Evolutionary conservation across 2,797 vertebrate genomes (phyloP).

Genomic region (Loriculus beryllinus): DNA sequence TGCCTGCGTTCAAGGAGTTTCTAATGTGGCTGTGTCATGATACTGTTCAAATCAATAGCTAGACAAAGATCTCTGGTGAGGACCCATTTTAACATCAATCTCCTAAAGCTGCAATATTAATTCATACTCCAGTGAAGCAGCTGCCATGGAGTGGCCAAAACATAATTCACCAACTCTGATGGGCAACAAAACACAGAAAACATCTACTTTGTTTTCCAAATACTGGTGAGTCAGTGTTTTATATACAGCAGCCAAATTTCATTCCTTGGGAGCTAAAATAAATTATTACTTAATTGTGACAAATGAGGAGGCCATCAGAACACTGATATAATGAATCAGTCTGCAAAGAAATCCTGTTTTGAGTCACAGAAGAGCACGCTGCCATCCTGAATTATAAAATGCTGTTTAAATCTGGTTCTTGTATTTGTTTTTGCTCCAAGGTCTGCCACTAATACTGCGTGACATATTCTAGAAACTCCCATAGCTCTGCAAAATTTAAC

Average conservation of each 20-base stretch:
- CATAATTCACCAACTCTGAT: constrained; percentile 2
- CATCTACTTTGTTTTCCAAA: constrained; percentile 58
- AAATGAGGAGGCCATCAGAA: constrained; percentile 16
- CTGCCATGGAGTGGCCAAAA: constrained; percentile 36
- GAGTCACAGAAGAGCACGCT: neutral
- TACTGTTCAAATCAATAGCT: neutral
- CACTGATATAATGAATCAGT: neutral
- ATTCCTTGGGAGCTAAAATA: neutral
- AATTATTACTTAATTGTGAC: constrained; percentile 49
- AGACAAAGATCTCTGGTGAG: neutral
- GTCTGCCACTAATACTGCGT: neutral
- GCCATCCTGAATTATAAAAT: neutral
- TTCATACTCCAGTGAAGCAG: neutral
- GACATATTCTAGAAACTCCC: neutral
- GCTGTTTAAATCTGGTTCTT: neutral
- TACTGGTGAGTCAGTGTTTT: constrained; percentile 42
- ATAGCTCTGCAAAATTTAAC: neutral
- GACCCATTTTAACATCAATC: neutral
- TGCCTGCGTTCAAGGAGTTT: neutral
- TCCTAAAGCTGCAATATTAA: constrained; percentile 16
- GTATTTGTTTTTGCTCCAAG: neutral
- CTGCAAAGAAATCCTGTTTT: neutral
- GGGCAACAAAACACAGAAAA: constrained; percentile 37
- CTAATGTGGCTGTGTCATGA: neutral
- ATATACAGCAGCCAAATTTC: constrained; percentile 29